Conservation (phyloP, 2,888 invertebrate species). For the Caenorhabditis doughertyi region DNA sequence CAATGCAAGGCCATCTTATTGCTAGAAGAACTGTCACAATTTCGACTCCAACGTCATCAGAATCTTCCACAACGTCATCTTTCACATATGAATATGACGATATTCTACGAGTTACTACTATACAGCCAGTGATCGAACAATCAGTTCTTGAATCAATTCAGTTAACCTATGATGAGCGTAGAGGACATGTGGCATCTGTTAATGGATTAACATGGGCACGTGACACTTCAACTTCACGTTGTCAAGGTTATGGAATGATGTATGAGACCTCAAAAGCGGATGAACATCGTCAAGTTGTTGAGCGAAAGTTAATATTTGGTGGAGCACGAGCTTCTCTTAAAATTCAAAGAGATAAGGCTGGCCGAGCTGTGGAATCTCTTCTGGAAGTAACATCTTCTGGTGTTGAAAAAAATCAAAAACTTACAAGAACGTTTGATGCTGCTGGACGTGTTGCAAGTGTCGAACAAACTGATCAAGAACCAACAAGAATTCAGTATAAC, state of each 20-base stretch:
- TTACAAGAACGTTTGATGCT: constrained; percentile 49
- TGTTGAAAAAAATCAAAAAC: constrained; percentile 19
- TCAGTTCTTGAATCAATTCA: constrained; percentile 63
- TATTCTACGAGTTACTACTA: constrained; percentile 58
- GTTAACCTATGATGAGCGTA: constrained; percentile 65
- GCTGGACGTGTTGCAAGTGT: constrained; percentile 54
- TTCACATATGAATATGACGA: constrained; percentile 73
- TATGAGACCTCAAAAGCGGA: constrained; percentile 36
- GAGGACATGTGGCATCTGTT: constrained; percentile 58
- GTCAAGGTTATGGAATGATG: constrained; percentile 67
- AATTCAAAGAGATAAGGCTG: constrained; percentile 61
- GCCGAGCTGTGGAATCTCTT: constrained; percentile 52
- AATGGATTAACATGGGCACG: constrained; percentile 63
- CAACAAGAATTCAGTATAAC: constrained; percentile 57
- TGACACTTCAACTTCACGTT: constrained; percentile 53
- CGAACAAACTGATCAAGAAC: constrained; percentile 27
- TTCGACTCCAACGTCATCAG: constrained; percentile 7
- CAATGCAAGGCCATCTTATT: constrained; percentile 53
- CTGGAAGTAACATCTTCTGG: constrained; percentile 39
- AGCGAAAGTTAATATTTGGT: constrained; percentile 55
- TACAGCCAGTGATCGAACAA: constrained; percentile 62
- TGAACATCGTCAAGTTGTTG: constrained; percentile 45
- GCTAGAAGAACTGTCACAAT: constrained; percentile 35
- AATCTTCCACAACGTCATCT: constrained; percentile 36
- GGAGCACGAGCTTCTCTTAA: constrained; percentile 46